A percentile compares a stretch with the other conserved stretches of the same genome.
Evolutionary conservation across 2,113 vertebrate species (phyloP).

Genomic region (Gila orcuttii): DNA sequence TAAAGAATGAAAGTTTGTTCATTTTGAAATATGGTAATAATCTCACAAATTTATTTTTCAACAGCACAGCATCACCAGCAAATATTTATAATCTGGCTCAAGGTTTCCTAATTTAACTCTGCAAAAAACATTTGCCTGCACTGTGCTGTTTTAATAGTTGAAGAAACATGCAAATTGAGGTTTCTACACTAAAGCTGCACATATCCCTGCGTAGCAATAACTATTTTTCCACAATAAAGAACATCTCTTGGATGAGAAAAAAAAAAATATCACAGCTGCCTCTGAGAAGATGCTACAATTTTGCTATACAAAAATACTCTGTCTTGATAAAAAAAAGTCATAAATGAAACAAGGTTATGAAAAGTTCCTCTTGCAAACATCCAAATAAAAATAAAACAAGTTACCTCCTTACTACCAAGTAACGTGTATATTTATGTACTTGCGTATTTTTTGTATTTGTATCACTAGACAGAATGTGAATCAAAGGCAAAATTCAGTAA

Average conservation of each 20-base stretch:
- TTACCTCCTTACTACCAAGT: slow-evolving; percentile 6
- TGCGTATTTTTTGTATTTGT: too few species aligned
- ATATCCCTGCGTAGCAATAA: not conserved
- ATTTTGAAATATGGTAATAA: not conserved
- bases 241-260: slow-evolving; percentile 38
- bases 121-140: not conserved
- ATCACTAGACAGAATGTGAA: not conserved
- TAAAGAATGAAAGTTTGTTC: not conserved
- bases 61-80: not conserved
- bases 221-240: not conserved
- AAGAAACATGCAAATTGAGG: slow-evolving; percentile 28
- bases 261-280: slow-evolving; percentile 71
- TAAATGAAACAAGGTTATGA: not conserved
- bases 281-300: slow-evolving; percentile 75
- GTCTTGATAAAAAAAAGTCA: not conserved
- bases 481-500: not conserved
- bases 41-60: not conserved
- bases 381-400: slow-evolving; percentile 38
- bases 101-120: not conserved
- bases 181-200: slow-evolving; percentile 21
- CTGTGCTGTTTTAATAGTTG: not conserved
- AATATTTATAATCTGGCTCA: not conserved
- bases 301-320: slow-evolving; percentile 58
- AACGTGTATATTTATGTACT: too few species aligned
- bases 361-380: slow-evolving; percentile 23